phyloP scores from a whole-genome alignment of 2,888 invertebrate genomes.

The Tridacna crocea region DNA sequence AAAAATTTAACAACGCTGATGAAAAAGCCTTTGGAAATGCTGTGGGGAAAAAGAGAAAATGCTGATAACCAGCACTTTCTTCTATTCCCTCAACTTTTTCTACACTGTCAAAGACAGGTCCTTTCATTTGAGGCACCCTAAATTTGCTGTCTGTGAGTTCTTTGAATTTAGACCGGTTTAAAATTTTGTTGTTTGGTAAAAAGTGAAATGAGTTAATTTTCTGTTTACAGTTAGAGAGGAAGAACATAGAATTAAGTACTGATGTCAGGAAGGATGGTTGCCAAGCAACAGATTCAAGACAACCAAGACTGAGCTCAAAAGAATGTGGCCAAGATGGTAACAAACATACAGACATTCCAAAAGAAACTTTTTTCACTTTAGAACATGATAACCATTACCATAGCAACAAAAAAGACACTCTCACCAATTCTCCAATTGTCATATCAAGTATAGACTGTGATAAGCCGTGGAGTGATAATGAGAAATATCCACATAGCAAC shows the following conservation, averaged over 20 bases:
- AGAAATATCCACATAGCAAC: background rate
- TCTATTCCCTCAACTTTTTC: too few relatives aligned
- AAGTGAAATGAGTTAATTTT: background rate
- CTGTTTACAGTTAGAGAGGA: slow-evolving; percentile 8
- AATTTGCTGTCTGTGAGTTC: too few relatives aligned
- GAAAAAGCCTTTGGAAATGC: too few relatives aligned
- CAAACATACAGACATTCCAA: slow-evolving; percentile 7
- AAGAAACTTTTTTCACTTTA: background rate
- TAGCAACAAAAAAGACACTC: background rate
- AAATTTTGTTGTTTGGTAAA: too few relatives aligned
- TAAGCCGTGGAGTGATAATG: slow-evolving; percentile 2
- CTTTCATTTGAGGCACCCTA: too few relatives aligned
- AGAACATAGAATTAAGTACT: background rate
- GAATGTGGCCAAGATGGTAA: background rate
- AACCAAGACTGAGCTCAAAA: background rate
- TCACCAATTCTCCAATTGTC: background rate
- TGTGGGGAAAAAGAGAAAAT: too few relatives aligned
- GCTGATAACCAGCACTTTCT: too few relatives aligned
- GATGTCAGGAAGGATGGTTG: background rate
- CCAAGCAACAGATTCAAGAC: background rate
- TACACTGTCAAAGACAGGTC: too few relatives aligned
- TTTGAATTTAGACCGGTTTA: too few relatives aligned
- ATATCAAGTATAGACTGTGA: background rate
- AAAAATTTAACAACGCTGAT: too few relatives aligned
- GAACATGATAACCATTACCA: slow-evolving; percentile 8